Evolutionary conservation across 2,113 vertebrate genomes (phyloP).

Genomic region (Percina caprodes): DNA sequence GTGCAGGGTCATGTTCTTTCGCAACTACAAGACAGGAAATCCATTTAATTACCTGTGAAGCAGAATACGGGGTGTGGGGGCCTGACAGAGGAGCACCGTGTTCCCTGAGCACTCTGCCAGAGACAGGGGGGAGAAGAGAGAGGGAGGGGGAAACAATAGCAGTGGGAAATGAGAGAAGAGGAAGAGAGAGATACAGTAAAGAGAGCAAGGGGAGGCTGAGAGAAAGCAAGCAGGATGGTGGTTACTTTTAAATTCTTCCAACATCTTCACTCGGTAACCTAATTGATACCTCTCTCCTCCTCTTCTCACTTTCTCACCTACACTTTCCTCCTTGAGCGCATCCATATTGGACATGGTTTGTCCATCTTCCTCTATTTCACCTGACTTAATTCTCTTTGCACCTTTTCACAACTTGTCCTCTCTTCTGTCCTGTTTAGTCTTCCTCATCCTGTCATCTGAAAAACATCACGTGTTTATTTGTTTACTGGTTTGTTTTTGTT

Average conservation of each 20-base stretch:
- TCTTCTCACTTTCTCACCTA: conserved; percentile 13
- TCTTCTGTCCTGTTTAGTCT: conserved; percentile 14
- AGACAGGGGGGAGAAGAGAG: conserved; percentile 29
- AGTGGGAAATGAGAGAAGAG: conserved; percentile 44
- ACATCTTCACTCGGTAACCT: conserved; percentile 32
- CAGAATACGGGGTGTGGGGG: conserved; percentile 92
- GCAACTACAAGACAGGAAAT: conserved; percentile 99
- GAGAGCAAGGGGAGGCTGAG: conserved; percentile 26
- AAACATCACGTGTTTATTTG: conserved; percentile 20
- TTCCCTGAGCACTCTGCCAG: conserved; percentile 89
- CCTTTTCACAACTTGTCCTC: conserved; percentile 28
- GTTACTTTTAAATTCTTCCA: conserved; percentile 38
- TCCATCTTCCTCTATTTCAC: conserved; percentile 19
- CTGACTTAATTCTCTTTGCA: conserved; percentile 11
- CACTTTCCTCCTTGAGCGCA: neutral
- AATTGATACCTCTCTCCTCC: conserved; percentile 32
- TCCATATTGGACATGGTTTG: conserved; percentile 9
- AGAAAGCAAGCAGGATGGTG: conserved; percentile 24
- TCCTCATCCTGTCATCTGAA: conserved; percentile 11
- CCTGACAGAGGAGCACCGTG: conserved; percentile 93
- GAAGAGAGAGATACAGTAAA: conserved; percentile 47
- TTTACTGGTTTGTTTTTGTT: conserved; percentile 7
- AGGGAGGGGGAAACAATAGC: conserved; percentile 18
- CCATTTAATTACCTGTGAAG: conserved; percentile 99
- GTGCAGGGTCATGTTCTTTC: conserved; percentile 95